Evolutionary conservation across 2,888 invertebrate genomes (phyloP), one percentile per base, ranked within the genome.

Genomic region (Caenorhabditis sinica): DNA sequence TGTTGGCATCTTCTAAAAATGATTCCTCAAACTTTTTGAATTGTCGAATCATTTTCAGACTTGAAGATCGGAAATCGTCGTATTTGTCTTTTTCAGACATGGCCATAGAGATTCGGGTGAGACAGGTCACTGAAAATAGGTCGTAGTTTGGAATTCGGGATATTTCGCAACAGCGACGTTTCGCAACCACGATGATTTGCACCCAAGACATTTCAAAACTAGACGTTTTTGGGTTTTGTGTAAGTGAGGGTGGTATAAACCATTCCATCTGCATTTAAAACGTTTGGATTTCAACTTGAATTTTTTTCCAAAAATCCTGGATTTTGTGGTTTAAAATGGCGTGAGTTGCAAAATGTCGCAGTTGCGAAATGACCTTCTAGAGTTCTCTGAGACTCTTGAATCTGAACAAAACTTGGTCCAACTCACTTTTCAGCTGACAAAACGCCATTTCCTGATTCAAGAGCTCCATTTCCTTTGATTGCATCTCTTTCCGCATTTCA

Each of bases 1-100:
- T 1, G 15, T 15, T 40, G 4, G 1, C 2, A 25, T 28, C 43
- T 15, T 63, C 25, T 15, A 23, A n/a, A 43, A 43, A 63, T 13
- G 23, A 40, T 17, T 43, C 23, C 15, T 63, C 23, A 15, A 63
- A 63, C 25, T 63, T 63, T 36, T 63, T n/a, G 13, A 63, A 63
- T 15, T 63, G 25, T 15, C 63, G 11, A 17, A 63, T 13, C 25
- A 63, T 1, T 25, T 63, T 63, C 2, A 17, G 43, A 63, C 63
- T 15, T 1, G 40, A 43, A 2, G 40, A 43, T 15, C 63, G 43
- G 20, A 63, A 63, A 4, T 43, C 17, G 17, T 63, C 25, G 63
- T 17, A 33, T 17, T 15, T 3, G 5, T 60, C 60, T 33, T 60
- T 60, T 33, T 60, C 60, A n/a, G 60, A 1, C n/a, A 60, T n/a